phyloP scores from a whole-genome alignment of 1,140 invertebrate genomes.

The Druon quercuslanigerum region DNA sequence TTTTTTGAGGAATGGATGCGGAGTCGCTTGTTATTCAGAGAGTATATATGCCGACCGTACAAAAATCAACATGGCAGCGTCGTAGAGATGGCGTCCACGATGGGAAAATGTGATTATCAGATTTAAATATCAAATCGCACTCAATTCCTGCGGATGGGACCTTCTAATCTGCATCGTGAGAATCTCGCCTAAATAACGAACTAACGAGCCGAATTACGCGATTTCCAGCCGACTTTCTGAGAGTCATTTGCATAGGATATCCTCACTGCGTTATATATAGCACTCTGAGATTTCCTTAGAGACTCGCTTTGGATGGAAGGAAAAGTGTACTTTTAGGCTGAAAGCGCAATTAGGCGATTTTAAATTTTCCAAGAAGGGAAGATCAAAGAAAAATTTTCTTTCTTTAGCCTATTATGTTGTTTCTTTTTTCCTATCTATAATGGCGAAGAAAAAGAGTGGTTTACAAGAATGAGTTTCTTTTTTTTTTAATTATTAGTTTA shows the following conservation, averaged over 20 bases:
- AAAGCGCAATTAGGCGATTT: neutral
- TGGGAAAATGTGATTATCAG: slow-evolving; percentile 53
- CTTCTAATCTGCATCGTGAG: slow-evolving; percentile 38
- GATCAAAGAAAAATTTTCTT: no score
- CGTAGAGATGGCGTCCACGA: slow-evolving; percentile 68
- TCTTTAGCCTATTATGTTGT: no score
- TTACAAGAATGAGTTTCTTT: no score
- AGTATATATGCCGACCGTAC: slow-evolving; percentile 32
- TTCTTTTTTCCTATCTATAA: no score
- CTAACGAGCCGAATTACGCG: slow-evolving; percentile 66
- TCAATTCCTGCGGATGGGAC: slow-evolving; percentile 44
- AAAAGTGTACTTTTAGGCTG: neutral
- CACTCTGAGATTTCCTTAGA: neutral
- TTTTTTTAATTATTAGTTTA: no score
- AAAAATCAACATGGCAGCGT: slow-evolving; percentile 71
- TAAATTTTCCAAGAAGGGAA: neutral
- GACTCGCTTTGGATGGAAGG: neutral
- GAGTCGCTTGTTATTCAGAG: neutral
- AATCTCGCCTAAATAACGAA: slow-evolving; percentile 67
- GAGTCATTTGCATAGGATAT: slow-evolving; percentile 47
- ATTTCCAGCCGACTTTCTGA: slow-evolving; percentile 43
- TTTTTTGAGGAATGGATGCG: slow-evolving; percentile 8
- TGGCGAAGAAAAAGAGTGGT: no score
- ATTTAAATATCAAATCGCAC: slow-evolving; percentile 68
- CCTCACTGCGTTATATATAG: slow-evolving; percentile 7